Percentiles rank a stretch among this genome's conserved stretches.
Evolutionary conservation across 2,888 invertebrate species (phyloP).

Genomic region (Pristionchus japonicus): DNA sequence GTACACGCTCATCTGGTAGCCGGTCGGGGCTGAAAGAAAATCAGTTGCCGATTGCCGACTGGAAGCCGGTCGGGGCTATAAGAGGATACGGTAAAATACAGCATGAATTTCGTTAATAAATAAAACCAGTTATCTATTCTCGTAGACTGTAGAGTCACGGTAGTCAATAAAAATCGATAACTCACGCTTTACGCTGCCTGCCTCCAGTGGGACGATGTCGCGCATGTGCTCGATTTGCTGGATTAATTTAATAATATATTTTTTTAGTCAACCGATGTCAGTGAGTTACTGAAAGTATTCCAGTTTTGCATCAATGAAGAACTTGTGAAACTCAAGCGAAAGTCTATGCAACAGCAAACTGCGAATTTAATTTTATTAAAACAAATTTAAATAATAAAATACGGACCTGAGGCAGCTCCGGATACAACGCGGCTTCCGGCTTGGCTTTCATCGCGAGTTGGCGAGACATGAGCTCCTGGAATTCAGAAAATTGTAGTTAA

Average conservation of each 20-base stretch:
- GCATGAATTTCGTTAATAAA: too few species aligned
- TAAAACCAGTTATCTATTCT: too few species aligned
- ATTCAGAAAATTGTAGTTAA: too few species aligned
- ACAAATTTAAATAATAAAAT: not conserved
- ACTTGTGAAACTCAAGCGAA: too few species aligned
- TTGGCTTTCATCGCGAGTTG: constrained; percentile 63
- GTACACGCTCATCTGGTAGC: constrained; percentile 32
- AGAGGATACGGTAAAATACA: constrained; percentile 55
- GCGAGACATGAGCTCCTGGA: constrained; percentile 61
- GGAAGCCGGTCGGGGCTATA: not conserved
- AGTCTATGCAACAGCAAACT: too few species aligned
- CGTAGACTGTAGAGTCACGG: not conserved
- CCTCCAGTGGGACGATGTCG: constrained; percentile 58
- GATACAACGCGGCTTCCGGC: constrained; percentile 52
- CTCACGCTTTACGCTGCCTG: constrained; percentile 27
- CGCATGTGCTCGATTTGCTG: constrained; percentile 55
- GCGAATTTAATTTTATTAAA: not conserved
- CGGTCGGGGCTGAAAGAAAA: constrained; percentile 44
- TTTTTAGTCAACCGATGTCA: not conserved
- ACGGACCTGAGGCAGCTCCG: constrained; percentile 57
- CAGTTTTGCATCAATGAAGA: too few species aligned
- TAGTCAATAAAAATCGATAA: not conserved
- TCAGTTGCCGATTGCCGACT: constrained; percentile 38
- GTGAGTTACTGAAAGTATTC: too few species aligned
- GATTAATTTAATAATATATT: not conserved